Evolutionary conservation across 2,888 invertebrate species (phyloP).

Genomic region (Agonum fuliginosum): DNA sequence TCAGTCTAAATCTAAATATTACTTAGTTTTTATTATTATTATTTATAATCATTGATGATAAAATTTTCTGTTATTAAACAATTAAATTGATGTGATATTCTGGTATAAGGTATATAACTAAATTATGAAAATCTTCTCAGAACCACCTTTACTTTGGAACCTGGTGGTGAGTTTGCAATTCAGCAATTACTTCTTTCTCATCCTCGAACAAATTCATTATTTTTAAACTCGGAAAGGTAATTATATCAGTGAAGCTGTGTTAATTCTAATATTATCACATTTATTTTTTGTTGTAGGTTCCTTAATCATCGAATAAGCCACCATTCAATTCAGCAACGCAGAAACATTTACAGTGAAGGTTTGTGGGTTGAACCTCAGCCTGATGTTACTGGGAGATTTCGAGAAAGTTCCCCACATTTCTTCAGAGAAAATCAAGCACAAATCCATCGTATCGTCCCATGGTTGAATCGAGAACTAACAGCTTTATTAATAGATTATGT

Average conservation of each 20-base stretch:
- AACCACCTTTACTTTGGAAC: conserved; percentile 81
- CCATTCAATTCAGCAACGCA: conserved; percentile 73
- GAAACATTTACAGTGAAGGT: conserved; percentile 84
- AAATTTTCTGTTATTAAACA: conserved; percentile 6
- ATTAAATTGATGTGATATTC: neutral
- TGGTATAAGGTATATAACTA: neutral
- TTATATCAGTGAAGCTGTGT: conserved; percentile 16
- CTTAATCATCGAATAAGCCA: conserved; percentile 6
- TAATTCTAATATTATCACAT: conserved; percentile 24
- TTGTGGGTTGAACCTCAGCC: conserved; percentile 84
- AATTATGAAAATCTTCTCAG: conserved; percentile 69
- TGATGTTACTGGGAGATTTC: conserved; percentile 81
- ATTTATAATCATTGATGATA: no score
- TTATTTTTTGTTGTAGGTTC: conserved; percentile 50
- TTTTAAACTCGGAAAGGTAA: conserved; percentile 62
- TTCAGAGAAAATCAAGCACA: conserved; percentile 88
- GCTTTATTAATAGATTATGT: conserved; percentile 82
- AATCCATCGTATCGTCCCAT: conserved; percentile 88
- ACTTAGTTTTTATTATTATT: no score
- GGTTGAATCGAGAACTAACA: conserved; percentile 90
- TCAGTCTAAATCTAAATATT: no score
- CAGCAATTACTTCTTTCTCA: conserved; percentile 76
- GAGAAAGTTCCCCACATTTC: conserved; percentile 84
- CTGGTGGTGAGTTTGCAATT: conserved; percentile 77
- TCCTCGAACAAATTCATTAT: conserved; percentile 68